These are phyloP conservation scores for Falco peregrinus DNA, from an alignment of 2,797 vertebrate genomes.

Conservation along the genomic window DNA sequence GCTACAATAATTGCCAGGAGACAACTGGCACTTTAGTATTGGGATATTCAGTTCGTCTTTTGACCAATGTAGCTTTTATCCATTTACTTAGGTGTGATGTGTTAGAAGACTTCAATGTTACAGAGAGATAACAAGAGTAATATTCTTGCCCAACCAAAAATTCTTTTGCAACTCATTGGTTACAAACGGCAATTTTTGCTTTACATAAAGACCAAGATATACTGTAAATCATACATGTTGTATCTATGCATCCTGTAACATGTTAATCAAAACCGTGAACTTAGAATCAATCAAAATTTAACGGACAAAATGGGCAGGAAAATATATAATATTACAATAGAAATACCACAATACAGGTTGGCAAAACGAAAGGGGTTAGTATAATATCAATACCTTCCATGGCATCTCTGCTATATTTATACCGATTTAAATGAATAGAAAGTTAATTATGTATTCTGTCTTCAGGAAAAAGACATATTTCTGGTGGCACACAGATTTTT, in stretches of 20 bases:
- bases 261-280: background rate
- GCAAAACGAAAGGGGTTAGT: background rate
- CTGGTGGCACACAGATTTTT: background rate
- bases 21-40: background rate
- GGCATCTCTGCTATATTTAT: background rate
- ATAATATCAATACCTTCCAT: background rate
- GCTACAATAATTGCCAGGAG: background rate
- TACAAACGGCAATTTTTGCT: background rate
- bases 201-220: background rate
- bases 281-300: background rate
- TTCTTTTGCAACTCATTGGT: background rate
- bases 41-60: background rate
- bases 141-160: background rate
- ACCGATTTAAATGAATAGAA: background rate
- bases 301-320: background rate
- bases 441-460: background rate
- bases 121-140: background rate
- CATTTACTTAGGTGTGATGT: background rate
- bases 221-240: background rate
- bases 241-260: background rate
- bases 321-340: background rate
- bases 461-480: background rate
- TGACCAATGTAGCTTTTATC: background rate
- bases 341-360: background rate
- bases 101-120: background rate